Conservation (phyloP, 2,113 vertebrate genomes). For the Eira barbara region DNA sequence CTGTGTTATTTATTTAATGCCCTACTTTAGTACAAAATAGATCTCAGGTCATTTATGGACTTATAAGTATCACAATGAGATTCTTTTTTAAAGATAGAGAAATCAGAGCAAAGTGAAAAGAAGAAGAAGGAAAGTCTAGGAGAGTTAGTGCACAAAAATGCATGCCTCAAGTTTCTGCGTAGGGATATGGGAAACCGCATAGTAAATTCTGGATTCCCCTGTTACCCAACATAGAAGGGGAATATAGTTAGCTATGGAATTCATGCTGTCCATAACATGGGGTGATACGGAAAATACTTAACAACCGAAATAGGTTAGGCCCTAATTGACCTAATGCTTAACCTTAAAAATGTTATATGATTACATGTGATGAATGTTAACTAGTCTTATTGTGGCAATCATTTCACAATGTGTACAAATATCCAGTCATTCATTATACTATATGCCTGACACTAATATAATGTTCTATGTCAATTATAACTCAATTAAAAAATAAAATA, state of each 20-base stretch:
- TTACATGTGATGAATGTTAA: not conserved
- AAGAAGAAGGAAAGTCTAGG: not conserved
- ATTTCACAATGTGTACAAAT: not conserved
- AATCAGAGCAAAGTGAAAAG: not conserved
- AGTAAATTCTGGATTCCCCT: not conserved
- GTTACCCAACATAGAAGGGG: not conserved
- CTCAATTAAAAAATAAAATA: not conserved
- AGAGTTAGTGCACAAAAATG: not conserved
- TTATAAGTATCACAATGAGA: not conserved
- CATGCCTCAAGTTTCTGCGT: not conserved
- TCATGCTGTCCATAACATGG: not conserved
- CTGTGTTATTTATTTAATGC: not conserved
- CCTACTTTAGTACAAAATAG: not conserved
- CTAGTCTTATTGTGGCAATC: not conserved
- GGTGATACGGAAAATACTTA: not conserved
- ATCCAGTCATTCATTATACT: not conserved
- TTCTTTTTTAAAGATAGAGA: not conserved
- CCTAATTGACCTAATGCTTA: not conserved
- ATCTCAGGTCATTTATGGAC: not conserved
- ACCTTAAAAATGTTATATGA: not conserved
- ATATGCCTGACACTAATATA: not conserved
- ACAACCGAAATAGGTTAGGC: not conserved
- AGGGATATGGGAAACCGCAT: not conserved
- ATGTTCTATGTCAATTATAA: not conserved
- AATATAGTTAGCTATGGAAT: not conserved